Evolutionary conservation across 2,797 vertebrate species (phyloP), one percentile per base, ranked within the genome.

Genomic region (Cichlasoma orientale): DNA sequence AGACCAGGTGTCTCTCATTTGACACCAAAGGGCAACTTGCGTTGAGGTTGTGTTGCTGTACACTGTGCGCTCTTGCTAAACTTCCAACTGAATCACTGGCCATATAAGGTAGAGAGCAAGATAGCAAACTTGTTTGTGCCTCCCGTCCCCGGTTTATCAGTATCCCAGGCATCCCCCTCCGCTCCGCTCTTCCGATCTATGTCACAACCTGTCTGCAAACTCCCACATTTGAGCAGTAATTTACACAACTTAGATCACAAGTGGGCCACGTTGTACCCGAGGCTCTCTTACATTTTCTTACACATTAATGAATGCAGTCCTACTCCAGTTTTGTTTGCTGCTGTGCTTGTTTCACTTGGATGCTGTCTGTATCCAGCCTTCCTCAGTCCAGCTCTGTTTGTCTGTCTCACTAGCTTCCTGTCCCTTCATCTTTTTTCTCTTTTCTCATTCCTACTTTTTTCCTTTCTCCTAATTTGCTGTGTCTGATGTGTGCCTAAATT

Each of bases 41-140:
- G 18, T 75, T 76, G 8, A 57, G 19, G 9, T 47, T 79, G 74
- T 69, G 76, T 78, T 58, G 11, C 25, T 36, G 21, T n/a, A 38
- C 56, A 44, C 71, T 47, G 75, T 36, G 41, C 72, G 56, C 69
- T 53, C 11, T 63, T 83, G 72, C 59, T 73, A 57, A 88, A 83
- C 78, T 56, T 56, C 36, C 72, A 47, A 63, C 84, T 78, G 82
- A 66, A 85, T 86, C 58, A 70, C 74, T 82, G 54, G 61, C 94
- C 94, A 94, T 93, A 96, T 95, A 95, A 89, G 94, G 95, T 82
- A 89, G 80, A 83, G 74, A 74, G 69, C 25, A 41, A 73, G 83
- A 87, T 79, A 76, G 79, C 75, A 83, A 86, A 84, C 80, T 84
- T 92, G 90, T 95, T 93, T 93, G 86, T 86, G 81, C 61, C 77